phyloP scores from a whole-genome alignment of 2,113 vertebrate species.

The Procavia capensis region DNA sequence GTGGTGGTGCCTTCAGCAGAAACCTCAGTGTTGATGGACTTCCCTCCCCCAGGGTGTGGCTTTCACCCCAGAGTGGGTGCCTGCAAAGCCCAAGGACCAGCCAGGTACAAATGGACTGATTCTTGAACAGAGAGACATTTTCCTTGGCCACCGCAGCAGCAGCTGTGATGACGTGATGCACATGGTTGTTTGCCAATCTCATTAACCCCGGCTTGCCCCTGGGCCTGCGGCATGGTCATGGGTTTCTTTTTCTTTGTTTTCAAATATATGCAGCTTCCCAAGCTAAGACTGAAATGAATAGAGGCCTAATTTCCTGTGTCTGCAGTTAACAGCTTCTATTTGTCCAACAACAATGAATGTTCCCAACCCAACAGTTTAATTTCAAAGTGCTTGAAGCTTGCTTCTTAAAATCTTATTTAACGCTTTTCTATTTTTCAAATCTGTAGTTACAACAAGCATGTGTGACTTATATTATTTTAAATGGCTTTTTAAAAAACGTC shows the following conservation, averaged over 20 bases:
- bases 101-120: not conserved
- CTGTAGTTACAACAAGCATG: not conserved
- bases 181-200: not conserved
- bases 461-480: not conserved
- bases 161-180: fast-evolving
- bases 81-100: not conserved
- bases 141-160: fast-evolving
- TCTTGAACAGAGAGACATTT: fast-evolving
- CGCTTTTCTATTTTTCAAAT: not conserved
- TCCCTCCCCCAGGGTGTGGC: not conserved
- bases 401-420: not conserved
- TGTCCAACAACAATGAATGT: not conserved
- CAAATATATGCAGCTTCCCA: not conserved
- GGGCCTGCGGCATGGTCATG: fast-evolving
- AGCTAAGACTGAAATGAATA: too few relatives aligned
- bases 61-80: too few relatives aligned
- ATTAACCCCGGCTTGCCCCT: not conserved
- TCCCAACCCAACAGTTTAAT: not conserved
- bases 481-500: not conserved
- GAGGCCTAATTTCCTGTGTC: not conserved
- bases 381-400: not conserved
- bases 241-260: not conserved
- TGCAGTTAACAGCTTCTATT: not conserved
- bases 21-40: not conserved
- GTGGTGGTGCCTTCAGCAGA: fast-evolving